Conservation (phyloP, 2,888 invertebrate genomes). For the Ectobius pallidus region DNA sequence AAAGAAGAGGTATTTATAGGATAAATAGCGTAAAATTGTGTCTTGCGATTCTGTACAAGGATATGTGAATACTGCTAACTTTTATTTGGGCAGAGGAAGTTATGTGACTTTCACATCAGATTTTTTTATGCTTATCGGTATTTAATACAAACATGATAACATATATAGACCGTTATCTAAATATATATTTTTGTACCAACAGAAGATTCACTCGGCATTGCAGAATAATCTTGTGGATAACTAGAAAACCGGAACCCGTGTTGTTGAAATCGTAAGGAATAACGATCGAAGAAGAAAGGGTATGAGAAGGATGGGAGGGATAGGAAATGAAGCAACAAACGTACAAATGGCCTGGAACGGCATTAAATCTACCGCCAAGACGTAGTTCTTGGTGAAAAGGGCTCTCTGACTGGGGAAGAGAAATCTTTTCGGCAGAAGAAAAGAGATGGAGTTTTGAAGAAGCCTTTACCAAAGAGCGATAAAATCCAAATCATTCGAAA, state of each 20-base stretch:
- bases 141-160: no score
- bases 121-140: no score
- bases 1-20: no score
- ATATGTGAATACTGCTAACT: no score
- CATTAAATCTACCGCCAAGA: slow-evolving; percentile 53
- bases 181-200: no score
- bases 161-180: no score
- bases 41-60: no score
- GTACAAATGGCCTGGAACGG: slow-evolving; percentile 56
- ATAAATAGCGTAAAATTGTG: no score
- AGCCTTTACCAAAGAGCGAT: slow-evolving; percentile 36
- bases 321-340: slow-evolving; percentile 57
- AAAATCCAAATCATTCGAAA: slow-evolving; percentile 40
- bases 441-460: not conserved
- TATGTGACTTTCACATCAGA: no score
- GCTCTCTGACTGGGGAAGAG: not conserved
- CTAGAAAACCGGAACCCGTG: not conserved
- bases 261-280: slow-evolving; percentile 11
- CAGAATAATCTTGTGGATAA: not conserved
- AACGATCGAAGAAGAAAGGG: slow-evolving; percentile 20
- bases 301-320: slow-evolving; percentile 45
- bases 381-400: slow-evolving; percentile 35
- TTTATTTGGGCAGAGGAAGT: no score
- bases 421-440: not conserved
- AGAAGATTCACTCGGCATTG: not conserved